Base-by-base conservation (phyloP, 2,113 vertebrate species). In the Cololabis saira region DNA sequence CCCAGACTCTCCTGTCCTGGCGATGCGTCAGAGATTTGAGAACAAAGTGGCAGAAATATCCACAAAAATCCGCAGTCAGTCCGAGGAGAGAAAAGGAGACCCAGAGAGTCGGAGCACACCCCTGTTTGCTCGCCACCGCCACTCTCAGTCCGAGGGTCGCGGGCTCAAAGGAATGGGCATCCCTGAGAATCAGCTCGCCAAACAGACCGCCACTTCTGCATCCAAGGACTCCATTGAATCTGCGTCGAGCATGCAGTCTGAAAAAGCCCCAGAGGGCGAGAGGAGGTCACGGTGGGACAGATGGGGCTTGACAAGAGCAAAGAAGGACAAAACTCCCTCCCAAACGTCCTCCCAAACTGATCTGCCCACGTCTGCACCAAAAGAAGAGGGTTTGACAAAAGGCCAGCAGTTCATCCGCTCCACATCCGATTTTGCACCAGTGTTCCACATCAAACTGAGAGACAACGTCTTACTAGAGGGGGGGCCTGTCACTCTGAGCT, bases 361-460 rank as follows among this genome's bases (percentile, higher is more conserved):
- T 71, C 92, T 95, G 58, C 88, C 95, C 1, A 80, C 90, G 76
- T 84, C 91, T 2, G 45, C 82, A 62, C 74, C 86, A 61, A 81
- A 60, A 67, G 95, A 95, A 22, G 95, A 95, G 17, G 89, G 81
- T n/a, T 33, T 65, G 0, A n/a, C 85, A 0, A n/a, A 87, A 1
- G 75, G 78, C 69, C 90, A 91, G 57, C 88, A 87, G 4, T 95
- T 93, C 0, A 52, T 87, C 0, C 93, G 90, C 71, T 93, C 94
- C 0, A 93, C 95, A 33, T 97, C 96, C 84, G 96, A 99, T 76
- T 99, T 98, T 15, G 95, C 95, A 43, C 96, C 97, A 0, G 84
- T 98, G 76, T 99, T 99, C 91, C 97, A 97, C 86, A 96, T 99
- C 89, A 97, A 98, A 73, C 90, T 99, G 77, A 97, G 94, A 89